A percentile compares a stretch with the other conserved stretches of the same genome.
Conservation (phyloP, 2,113 vertebrate genomes). For the Candoia aspera region DNA sequence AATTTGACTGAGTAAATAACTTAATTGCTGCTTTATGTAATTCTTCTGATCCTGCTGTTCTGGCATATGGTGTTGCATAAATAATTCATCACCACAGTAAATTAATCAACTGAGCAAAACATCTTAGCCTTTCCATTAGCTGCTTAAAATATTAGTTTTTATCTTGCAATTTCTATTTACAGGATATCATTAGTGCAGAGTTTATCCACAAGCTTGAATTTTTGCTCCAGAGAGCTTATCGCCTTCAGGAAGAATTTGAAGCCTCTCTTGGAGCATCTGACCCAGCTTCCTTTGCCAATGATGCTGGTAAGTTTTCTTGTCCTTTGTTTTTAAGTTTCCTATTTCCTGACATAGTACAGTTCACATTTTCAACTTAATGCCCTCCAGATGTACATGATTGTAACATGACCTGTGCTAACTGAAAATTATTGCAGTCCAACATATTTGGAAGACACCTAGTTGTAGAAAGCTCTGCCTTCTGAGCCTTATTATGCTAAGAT, state of each 20-base stretch:
- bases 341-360: background rate
- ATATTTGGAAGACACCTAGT: background rate
- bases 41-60: background rate
- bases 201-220: conserved; percentile 94
- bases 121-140: background rate
- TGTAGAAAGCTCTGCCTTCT: background rate
- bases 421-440: background rate
- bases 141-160: background rate
- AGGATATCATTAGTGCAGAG: conserved; percentile 93
- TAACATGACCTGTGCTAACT: background rate
- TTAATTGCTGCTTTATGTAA: background rate
- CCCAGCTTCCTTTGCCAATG: conserved; percentile 77
- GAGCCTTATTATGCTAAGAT: no score
- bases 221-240: conserved; percentile 92
- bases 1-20: background rate
- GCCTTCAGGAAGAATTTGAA: conserved; percentile 95
- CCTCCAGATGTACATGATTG: background rate
- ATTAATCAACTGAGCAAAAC: background rate
- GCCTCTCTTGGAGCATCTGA: conserved; percentile 84
- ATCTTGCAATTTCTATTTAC: conserved; percentile 31
- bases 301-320: conserved; percentile 78
- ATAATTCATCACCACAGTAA: background rate
- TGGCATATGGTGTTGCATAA: background rate
- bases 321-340: background rate
- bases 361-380: background rate